Conservation (phyloP, 2,113 vertebrate species). For the Hemibates koningsi region DNA sequence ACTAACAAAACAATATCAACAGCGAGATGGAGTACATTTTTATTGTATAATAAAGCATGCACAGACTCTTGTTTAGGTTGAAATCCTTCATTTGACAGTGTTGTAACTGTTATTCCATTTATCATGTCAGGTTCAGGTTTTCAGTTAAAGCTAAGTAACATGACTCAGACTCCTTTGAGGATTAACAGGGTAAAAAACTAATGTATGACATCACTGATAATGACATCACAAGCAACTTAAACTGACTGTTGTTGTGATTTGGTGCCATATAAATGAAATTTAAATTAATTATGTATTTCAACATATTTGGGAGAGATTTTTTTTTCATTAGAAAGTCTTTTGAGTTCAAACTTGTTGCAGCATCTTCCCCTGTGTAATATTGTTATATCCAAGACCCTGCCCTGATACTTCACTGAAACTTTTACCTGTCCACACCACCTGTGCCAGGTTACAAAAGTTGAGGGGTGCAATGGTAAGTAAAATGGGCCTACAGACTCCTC, state of each 20-base stretch:
- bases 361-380: neutral
- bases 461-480: neutral
- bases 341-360: neutral
- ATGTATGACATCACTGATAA: neutral
- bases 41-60: neutral
- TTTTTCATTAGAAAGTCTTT: neutral
- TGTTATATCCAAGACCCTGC: neutral
- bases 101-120: neutral
- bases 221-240: neutral
- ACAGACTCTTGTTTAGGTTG: neutral
- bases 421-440: neutral
- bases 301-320: neutral
- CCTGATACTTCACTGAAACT: neutral
- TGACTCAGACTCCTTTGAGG: neutral
- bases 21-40: neutral
- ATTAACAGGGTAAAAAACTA: neutral
- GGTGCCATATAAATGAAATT: neutral
- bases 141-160: neutral
- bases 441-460: neutral
- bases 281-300: neutral
- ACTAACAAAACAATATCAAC: neutral
- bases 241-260: neutral
- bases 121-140: neutral
- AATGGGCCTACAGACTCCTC: neutral
- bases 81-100: neutral